These are phyloP conservation scores for Drosophila siamana DNA, from an alignment of 2,888 invertebrate genomes.

Conservation along the genomic window DNA sequence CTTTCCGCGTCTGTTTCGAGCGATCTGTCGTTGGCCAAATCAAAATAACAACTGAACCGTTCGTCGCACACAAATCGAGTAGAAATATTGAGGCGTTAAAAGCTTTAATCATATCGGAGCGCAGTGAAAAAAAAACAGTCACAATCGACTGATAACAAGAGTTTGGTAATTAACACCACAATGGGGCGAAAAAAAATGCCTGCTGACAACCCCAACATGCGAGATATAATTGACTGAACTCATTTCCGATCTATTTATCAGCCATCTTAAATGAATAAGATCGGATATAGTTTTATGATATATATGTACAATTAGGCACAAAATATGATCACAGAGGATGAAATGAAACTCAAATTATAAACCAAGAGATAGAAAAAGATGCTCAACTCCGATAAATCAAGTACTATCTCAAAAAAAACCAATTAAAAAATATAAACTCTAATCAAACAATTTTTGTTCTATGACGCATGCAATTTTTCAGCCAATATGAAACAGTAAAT, in stretches of 20 bases:
- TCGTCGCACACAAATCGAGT: conserved; percentile 32
- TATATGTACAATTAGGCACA: neutral
- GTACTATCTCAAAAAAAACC: neutral
- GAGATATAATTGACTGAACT: conserved; percentile 4
- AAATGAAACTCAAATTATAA: too few relatives aligned
- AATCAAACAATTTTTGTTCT: neutral
- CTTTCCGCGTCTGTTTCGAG: neutral
- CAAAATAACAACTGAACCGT: conserved; percentile 64
- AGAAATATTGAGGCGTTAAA: conserved; percentile 50
- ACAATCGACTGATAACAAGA: conserved; percentile 58
- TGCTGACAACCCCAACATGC: conserved; percentile 7
- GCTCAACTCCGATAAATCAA: neutral
- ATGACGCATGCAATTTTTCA: conserved; percentile 5
- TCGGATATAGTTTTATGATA: neutral
- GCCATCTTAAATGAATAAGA: neutral
- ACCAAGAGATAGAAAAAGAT: neutral
- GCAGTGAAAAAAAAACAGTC: conserved; percentile 19
- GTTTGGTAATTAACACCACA: conserved; percentile 50
- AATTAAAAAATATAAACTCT: neutral
- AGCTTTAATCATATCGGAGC: conserved; percentile 70
- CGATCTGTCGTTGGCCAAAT: conserved; percentile 46
- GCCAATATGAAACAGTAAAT: too few relatives aligned
- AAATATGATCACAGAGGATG: too few relatives aligned
- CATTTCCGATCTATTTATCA: neutral
- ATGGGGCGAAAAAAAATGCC: conserved; percentile 27